Conservation (phyloP, 2,113 vertebrate species). For the Protobothrops flavoviridis region DNA sequence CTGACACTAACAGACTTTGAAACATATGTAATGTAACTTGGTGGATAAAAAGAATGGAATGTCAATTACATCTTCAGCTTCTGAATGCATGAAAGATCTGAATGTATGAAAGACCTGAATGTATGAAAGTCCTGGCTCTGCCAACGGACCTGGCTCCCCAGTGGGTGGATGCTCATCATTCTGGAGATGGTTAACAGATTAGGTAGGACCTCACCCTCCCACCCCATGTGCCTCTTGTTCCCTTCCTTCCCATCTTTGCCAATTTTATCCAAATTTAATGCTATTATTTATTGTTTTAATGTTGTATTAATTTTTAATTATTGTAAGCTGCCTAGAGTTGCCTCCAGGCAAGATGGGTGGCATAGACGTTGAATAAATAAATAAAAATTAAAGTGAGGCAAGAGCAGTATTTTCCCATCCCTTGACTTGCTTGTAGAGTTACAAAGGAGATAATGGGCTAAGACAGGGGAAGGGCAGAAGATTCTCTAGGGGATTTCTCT, state of each 20-base stretch:
- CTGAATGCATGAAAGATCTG: background rate
- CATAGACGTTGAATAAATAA: background rate
- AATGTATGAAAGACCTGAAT: background rate
- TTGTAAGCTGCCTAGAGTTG: background rate
- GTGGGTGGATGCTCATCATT: background rate
- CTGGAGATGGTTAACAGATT: background rate
- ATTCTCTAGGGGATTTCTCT: background rate
- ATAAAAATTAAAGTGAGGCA: background rate
- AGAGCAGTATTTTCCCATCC: background rate
- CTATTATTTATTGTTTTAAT: background rate
- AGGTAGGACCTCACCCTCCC: background rate
- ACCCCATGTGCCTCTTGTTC: background rate
- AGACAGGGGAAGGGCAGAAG: background rate
- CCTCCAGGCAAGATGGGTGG: background rate
- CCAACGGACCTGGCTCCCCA: background rate
- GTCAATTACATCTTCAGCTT: background rate
- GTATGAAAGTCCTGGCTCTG: background rate
- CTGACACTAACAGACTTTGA: background rate
- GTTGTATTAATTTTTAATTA: background rate
- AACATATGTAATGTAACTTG: background rate
- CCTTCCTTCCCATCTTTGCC: background rate
- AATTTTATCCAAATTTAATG: background rate
- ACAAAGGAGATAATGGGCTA: background rate
- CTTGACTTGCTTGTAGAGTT: background rate
- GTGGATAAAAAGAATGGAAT: background rate